Conservation (phyloP, 2,888 invertebrate species). For the Tridacna gigas region DNA sequence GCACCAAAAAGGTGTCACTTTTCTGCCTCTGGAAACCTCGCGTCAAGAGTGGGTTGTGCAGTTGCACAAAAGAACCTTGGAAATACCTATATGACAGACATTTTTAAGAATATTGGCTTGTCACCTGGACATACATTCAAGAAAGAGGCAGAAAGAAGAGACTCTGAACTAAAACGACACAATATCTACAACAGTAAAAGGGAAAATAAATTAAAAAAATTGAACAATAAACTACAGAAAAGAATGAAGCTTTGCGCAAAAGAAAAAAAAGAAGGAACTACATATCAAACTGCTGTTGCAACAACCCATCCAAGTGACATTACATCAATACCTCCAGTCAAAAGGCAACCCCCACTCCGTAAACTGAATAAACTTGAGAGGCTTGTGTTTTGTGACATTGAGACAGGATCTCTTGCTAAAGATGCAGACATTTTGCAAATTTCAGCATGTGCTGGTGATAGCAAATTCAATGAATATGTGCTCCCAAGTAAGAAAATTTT, state of each 20-base stretch:
- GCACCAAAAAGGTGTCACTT: conserved; percentile 42
- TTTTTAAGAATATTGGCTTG: conserved; percentile 23
- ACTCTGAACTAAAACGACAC: conserved; percentile 26
- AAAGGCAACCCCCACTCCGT: neutral
- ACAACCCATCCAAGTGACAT: neutral
- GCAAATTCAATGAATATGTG: neutral
- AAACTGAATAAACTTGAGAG: neutral
- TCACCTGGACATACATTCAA: conserved; percentile 36
- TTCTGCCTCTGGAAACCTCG: conserved; percentile 36
- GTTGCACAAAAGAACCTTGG: conserved; percentile 30
- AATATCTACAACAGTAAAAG: conserved; percentile 16
- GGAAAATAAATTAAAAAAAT: conserved; percentile 28
- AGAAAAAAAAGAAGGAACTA: conserved; percentile 10
- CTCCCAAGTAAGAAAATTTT: neutral
- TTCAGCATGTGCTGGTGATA: conserved; percentile 23
- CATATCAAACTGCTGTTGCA: conserved; percentile 15
- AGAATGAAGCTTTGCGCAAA: neutral
- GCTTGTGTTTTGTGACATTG: conserved; percentile 41
- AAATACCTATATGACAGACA: conserved; percentile 16
- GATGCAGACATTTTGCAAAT: conserved; percentile 40
- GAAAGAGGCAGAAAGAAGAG: conserved; percentile 16
- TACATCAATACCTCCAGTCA: neutral
- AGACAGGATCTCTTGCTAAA: conserved; percentile 37
- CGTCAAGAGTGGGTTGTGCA: conserved; percentile 30
- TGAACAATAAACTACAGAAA: conserved; percentile 24